Evolutionary conservation across 2,888 invertebrate genomes (phyloP).

Genomic region (Oscheius myriophilus): DNA sequence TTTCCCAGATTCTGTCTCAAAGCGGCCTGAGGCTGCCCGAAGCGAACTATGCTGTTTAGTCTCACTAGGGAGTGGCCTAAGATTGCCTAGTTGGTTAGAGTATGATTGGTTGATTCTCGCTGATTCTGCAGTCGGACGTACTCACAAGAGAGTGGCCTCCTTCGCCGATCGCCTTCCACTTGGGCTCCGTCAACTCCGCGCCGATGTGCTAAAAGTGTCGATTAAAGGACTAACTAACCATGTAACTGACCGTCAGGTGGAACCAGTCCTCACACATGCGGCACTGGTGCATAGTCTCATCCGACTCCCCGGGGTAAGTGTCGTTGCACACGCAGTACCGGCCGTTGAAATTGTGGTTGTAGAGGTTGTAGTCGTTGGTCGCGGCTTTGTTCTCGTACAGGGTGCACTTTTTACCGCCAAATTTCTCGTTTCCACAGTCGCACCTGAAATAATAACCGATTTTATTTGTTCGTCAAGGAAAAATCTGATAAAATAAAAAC

Average conservation of each 20-base stretch:
- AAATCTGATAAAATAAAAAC: no score
- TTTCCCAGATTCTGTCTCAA: no score
- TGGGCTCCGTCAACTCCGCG: slow-evolving; percentile 5
- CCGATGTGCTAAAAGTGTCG: slow-evolving; percentile 12
- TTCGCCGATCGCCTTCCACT: slow-evolving; percentile 4
- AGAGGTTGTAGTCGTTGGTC: slow-evolving; percentile 79
- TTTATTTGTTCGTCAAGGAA: no score
- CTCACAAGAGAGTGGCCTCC: not conserved
- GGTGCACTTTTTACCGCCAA: slow-evolving; percentile 74
- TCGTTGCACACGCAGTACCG: slow-evolving; percentile 89
- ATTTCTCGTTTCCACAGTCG: slow-evolving; percentile 75
- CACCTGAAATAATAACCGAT: slow-evolving; percentile 38
- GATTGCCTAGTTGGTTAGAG: no score
- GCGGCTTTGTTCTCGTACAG: slow-evolving; percentile 75
- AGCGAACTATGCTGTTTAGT: no score
- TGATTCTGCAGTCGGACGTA: not conserved
- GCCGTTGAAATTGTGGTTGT: slow-evolving; percentile 84
- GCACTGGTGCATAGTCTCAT: slow-evolving; percentile 89
- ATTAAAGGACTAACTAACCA: not conserved
- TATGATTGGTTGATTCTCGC: no score
- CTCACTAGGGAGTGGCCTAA: no score
- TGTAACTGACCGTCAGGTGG: slow-evolving; percentile 78
- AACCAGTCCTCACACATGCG: slow-evolving; percentile 97
- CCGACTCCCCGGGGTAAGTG: slow-evolving; percentile 90
- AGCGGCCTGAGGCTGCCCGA: no score